Base-by-base conservation (phyloP, 37 sponge, comb jelly and placozoan species). In the Crambe crambe region DNA sequence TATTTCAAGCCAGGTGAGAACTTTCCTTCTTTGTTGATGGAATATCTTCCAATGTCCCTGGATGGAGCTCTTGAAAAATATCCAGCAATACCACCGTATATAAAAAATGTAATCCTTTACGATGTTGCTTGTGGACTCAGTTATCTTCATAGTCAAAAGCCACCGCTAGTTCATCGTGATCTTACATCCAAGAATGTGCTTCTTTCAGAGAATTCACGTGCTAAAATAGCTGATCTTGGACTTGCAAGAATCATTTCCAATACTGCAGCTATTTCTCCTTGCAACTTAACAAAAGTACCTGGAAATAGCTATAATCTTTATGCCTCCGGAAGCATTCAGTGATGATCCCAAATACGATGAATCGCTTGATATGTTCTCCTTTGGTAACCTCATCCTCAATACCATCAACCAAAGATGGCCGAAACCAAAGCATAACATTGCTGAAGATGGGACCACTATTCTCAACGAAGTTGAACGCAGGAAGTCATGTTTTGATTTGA, bases 211-310 rank as follows among this genome's bases (percentile, higher is more conserved):
- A 36, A 31, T 40, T 37, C 69, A 21, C 44, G 22, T 40, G 82
- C 74, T 10, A 81, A 81, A 29, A 81, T 81, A 31, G 72, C 82
- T 26, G 82, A 81, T 72, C 32, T 81, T 27, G 82, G 73, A 38
- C 65, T 81, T 38, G 25, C 73, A 0, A 81, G 38, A n/a, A 35
- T 61, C 31, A 1, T 76, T 6, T 37, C 3, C 4, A 25, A 10
- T 32, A n/a, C n/a, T n/a, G n/a, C n/a, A n/a, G n/a, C n/a, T n/a
- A n/a, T n/a, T n/a, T 6, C 10, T 26, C 10, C 22, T 26, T 8
- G 25, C n/a, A 38, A 35, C 18, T 26, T 73, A 42, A 63, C 65
- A 65, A 63, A 17, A 27, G 65, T 42, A 20, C 78, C 78, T 27
- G 78, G 78, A 4, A 63, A 37, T 40, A 3, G 3, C 5, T n/a